Evolutionary conservation across 2,888 invertebrate genomes (phyloP).

Genomic region (Lepetodrilus schrolli): DNA sequence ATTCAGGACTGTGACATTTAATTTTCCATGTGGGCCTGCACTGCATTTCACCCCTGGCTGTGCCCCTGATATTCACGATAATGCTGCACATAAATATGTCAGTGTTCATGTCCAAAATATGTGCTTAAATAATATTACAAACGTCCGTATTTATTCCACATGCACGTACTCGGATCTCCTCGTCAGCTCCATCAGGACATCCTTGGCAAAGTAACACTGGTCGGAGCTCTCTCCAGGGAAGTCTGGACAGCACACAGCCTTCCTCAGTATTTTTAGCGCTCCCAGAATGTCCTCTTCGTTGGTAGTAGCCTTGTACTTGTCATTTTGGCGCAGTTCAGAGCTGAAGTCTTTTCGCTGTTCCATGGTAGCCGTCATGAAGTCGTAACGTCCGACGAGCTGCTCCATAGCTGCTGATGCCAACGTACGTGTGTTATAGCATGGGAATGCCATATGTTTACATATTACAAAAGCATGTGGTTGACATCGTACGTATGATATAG

Average conservation of each 20-base stretch:
- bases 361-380: background rate
- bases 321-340: background rate
- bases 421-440: no score
- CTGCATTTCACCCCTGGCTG: no score
- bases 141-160: background rate
- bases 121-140: background rate
- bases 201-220: conserved; percentile 43
- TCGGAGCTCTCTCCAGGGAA: conserved; percentile 44
- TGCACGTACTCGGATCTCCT: background rate
- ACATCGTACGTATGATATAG: no score
- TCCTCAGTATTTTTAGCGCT: conserved; percentile 32
- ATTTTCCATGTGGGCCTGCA: no score
- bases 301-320: no score
- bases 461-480: no score
- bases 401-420: background rate
- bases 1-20: no score
- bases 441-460: no score
- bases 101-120: background rate
- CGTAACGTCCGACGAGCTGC: background rate
- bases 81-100: background rate
- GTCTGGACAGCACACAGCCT: conserved; percentile 39
- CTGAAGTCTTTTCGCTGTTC: background rate
- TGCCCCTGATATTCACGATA: no score
- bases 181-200: conserved; percentile 27
- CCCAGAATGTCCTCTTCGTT: conserved; percentile 40